A percentile compares a stretch with the other conserved stretches of the same genome.
Conservation (phyloP, 2,797 vertebrate species). For the Phylloscopus collybita region DNA sequence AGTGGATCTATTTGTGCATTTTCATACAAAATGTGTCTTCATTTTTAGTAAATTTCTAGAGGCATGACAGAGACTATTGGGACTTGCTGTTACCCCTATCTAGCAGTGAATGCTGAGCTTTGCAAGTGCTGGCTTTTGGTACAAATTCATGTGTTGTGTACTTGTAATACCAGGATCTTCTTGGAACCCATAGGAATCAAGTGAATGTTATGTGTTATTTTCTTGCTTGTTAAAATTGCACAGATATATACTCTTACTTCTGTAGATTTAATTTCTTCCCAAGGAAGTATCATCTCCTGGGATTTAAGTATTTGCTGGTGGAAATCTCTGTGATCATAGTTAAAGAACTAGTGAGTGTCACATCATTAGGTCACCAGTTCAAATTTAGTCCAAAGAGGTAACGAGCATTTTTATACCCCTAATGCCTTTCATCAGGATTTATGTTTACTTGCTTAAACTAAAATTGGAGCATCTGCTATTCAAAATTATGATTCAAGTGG, state of each 20-base stretch:
- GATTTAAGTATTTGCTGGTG: slow-evolving; percentile 13
- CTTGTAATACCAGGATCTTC: neutral
- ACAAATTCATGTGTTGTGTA: neutral
- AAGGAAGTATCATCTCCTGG: neutral
- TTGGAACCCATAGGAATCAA: neutral
- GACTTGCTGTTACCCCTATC: neutral
- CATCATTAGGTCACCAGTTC: neutral
- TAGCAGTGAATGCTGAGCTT: neutral
- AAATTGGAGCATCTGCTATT: neutral
- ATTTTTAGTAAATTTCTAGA: neutral
- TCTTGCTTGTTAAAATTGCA: neutral
- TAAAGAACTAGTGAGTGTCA: neutral
- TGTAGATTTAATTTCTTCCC: neutral
- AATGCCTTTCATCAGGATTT: neutral
- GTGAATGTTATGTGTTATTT: neutral
- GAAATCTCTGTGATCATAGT: neutral
- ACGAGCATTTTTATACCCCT: neutral
- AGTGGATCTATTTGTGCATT: neutral
- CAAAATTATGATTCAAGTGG: neutral
- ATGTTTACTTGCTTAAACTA: neutral
- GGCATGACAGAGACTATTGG: neutral
- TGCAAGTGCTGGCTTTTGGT: neutral
- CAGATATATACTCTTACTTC: neutral
- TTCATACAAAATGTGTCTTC: neutral
- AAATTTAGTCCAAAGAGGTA: neutral